Conservation (phyloP, 2,888 invertebrate genomes). For the Lochmaea capreae region DNA sequence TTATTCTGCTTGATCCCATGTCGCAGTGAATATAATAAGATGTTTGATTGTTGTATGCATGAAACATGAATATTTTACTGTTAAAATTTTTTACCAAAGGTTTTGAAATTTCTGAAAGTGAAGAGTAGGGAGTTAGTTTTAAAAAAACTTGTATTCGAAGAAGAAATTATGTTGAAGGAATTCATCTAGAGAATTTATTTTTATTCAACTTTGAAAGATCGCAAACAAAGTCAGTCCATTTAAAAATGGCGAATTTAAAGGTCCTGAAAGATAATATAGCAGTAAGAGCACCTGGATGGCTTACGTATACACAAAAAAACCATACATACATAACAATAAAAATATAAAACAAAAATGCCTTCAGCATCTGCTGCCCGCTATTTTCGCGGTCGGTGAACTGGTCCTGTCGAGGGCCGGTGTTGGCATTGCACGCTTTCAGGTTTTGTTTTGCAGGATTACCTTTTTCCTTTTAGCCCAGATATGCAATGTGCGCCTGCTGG, state of each 20-base stretch:
- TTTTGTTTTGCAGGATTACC: constrained; percentile 3
- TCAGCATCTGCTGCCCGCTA: constrained; percentile 25
- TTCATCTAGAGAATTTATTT: no score
- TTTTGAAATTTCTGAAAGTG: no score
- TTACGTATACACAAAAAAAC: constrained; percentile 38
- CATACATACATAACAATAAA: constrained; percentile 8
- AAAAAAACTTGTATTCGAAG: no score
- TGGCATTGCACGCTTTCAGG: constrained; percentile 2
- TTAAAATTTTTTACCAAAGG: no score
- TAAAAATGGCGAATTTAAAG: constrained; percentile 58
- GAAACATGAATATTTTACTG: no score
- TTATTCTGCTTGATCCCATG: no score
- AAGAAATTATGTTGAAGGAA: no score
- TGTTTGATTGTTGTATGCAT: no score
- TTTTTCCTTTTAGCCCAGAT: not conserved
- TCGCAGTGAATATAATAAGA: no score
- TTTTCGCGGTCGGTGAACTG: constrained; percentile 48
- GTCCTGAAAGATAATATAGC: constrained; percentile 36
- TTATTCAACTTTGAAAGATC: no score
- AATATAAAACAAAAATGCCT: constrained; percentile 42
- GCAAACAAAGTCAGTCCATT: constrained; percentile 46
- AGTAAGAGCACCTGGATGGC: constrained; percentile 53
- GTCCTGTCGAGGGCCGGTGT: constrained; percentile 42
- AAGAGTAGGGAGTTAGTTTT: no score
- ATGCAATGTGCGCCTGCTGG: constrained; percentile 2